phyloP scores from a whole-genome alignment of 2,797 vertebrate species.

The Hemitrygon akajei region DNA sequence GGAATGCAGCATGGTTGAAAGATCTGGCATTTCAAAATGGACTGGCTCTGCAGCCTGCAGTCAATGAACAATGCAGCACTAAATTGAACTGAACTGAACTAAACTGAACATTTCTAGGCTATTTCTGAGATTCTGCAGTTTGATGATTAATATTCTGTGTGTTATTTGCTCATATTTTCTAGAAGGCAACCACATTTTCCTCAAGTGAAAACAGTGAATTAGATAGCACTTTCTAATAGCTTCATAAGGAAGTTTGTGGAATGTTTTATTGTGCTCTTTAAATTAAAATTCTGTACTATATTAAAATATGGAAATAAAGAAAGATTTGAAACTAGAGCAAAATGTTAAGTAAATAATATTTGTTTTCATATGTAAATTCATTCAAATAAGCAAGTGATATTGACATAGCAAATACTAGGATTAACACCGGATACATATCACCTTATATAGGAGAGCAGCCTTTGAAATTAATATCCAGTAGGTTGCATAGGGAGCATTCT shows the following conservation, averaged over 20 bases:
- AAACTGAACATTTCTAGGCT: too few species aligned
- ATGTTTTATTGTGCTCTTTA: neutral
- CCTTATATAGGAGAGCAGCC: neutral
- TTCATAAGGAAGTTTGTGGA: neutral
- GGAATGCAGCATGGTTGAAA: too few species aligned
- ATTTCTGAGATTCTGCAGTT: too few species aligned
- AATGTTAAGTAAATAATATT: neutral
- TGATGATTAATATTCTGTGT: too few species aligned
- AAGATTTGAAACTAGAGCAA: neutral
- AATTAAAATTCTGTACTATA: neutral
- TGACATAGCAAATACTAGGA: conserved; percentile 2
- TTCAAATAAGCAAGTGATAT: neutral
- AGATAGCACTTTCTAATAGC: neutral
- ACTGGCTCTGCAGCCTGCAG: too few species aligned
- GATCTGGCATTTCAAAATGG: too few species aligned
- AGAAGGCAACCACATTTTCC: neutral
- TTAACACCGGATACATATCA: neutral
- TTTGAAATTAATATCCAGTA: neutral
- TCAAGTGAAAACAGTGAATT: neutral
- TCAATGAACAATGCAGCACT: too few species aligned
- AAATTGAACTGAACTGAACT: too few species aligned
- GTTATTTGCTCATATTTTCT: neutral
- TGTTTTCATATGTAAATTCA: neutral
- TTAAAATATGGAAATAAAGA: neutral
- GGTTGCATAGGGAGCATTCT: neutral